Evolutionary conservation across 1,140 invertebrate species (phyloP), one percentile per base, ranked within the genome.

Genomic region (Eubasilissa regina): DNA sequence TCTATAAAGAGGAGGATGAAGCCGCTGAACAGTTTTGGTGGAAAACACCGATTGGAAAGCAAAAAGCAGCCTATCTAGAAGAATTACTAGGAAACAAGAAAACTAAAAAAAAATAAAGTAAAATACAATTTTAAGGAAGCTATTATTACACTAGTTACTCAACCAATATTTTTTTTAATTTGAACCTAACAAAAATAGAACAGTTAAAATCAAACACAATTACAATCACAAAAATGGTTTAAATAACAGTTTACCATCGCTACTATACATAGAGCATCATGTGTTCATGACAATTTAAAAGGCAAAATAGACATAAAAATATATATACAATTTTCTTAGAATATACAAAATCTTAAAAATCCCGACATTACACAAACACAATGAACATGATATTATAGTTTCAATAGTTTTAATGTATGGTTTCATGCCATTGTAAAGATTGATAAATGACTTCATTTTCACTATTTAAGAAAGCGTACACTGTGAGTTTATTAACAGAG

Each of bases 1-100:
- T 92, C 0, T 91, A 91, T 84, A 86, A 86, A 19, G 91, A 91
- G 83, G 84, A 91, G 84, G 90, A 91, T 70, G 85, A 89, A 79
- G 88, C 88, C 1, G 87, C 90, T 77, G 87, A 87, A 86, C 89
- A 87, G 1, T 94, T 93, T 93, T 93, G 92, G 88, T 90, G 88
- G 0, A 95, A 94, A 85, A 94, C 93, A 1, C 92, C 93, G 3
- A 89, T 93, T 51, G 92, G 92, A 80, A 90, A 89, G 75, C 90
- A 91, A 77, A 91, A 91, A 78, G 90, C 90, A 80, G 90, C 87
- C 80, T 86, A 86, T 0, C 83, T 92, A 10, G 92, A 93, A 84
- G 81, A 44, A 87, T 92, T 78, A 85, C 89, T 17, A 89, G 91
- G 75, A 85, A 76, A 84, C 90, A 35, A 85, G 89, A 66, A 90